A percentile compares a stretch with the other conserved stretches of the same genome.
Evolutionary conservation across 2,797 vertebrate species (phyloP).

Genomic region (Siniperca undulata): DNA sequence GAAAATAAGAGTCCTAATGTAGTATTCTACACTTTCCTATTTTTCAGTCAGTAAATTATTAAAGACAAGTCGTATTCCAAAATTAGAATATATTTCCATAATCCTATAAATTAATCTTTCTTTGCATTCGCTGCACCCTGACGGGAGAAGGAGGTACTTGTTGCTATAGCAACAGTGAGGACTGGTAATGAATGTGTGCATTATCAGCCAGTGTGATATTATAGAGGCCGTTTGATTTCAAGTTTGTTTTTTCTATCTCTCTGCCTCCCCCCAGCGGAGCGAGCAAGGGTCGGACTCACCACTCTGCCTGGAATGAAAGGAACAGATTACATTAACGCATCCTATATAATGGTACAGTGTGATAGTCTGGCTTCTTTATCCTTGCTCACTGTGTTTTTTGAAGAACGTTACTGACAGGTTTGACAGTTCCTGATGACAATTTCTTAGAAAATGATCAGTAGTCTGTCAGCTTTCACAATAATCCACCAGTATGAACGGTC

Average conservation of each 20-base stretch:
- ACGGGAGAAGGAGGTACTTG: conserved; percentile 59
- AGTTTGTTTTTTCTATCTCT: conserved; percentile 52
- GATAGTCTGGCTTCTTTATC: conserved; percentile 21
- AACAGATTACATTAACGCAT: conserved; percentile 99
- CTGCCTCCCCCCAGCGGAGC: conserved; percentile 88
- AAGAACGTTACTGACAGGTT: conserved; percentile 7
- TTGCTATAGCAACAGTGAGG: conserved; percentile 79
- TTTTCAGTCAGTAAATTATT: conserved; percentile 59
- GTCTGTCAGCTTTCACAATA: conserved; percentile 3
- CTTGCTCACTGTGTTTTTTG: conserved; percentile 7
- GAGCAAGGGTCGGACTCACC: conserved; percentile 95
- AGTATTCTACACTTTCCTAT: conserved; percentile 28
- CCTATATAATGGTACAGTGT: conserved; percentile 96
- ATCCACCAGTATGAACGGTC: background rate
- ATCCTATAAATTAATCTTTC: conserved; percentile 77
- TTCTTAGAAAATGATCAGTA: conserved; percentile 16
- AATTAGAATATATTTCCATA: conserved; percentile 78
- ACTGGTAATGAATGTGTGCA: conserved; percentile 74
- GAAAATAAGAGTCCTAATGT: conserved; percentile 9
- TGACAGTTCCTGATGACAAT: background rate
- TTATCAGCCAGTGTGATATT: conserved; percentile 71
- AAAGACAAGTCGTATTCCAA: conserved; percentile 58
- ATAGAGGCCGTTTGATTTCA: conserved; percentile 62
- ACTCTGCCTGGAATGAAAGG: conserved; percentile 98
- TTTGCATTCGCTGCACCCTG: conserved; percentile 54